These are phyloP conservation scores for Zosterops lateralis DNA, from an alignment of 2,113 vertebrate species.

Conservation along the genomic window DNA sequence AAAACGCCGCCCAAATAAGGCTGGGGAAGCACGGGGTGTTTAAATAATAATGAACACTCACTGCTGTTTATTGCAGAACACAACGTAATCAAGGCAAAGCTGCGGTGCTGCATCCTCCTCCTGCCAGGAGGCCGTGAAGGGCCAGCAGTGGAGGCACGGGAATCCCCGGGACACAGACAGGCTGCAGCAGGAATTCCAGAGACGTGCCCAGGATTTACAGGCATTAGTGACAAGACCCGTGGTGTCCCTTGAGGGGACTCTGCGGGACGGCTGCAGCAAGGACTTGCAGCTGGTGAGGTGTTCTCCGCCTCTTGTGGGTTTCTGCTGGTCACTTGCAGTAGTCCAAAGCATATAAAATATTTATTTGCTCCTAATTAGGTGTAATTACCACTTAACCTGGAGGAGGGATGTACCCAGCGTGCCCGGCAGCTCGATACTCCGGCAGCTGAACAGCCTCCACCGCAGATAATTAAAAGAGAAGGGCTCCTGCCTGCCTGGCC, in stretches of 20 bases:
- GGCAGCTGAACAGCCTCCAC: background rate
- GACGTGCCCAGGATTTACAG: background rate
- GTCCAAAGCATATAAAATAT: constrained; percentile 26
- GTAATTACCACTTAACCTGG: constrained; percentile 61
- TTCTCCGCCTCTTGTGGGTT: background rate
- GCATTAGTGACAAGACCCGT: background rate
- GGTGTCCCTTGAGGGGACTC: background rate
- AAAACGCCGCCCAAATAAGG: constrained; percentile 67
- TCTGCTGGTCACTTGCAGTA: background rate
- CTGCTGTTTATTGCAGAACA: constrained; percentile 58
- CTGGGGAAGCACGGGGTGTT: constrained; percentile 64
- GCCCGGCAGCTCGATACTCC: background rate
- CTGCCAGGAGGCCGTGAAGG: background rate
- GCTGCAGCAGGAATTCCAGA: background rate
- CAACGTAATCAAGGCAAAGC: background rate
- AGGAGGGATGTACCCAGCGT: background rate
- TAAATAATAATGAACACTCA: constrained; percentile 70
- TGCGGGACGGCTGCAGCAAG: background rate
- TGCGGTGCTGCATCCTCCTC: background rate
- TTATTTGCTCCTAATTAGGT: constrained; percentile 54
- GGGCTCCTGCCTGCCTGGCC: background rate
- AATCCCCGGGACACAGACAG: background rate
- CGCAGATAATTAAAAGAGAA: background rate
- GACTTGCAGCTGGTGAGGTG: background rate
- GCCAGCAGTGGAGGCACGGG: accelerated